Conservation (phyloP, 2,888 invertebrate genomes). For the Eupithecia exiguata region DNA sequence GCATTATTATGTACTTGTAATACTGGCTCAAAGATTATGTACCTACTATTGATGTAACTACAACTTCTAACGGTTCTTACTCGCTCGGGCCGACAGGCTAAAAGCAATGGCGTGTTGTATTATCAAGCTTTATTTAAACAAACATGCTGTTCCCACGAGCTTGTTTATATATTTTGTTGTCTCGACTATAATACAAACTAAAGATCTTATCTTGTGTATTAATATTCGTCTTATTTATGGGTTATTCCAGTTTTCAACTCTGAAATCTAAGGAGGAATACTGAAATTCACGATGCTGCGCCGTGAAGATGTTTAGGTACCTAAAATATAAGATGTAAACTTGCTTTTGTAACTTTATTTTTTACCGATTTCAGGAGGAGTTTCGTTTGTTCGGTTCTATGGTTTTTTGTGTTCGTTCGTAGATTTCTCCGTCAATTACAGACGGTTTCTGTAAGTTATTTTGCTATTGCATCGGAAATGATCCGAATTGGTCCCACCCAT, state of each 20-base stretch:
- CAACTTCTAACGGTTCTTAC: slow-evolving; percentile 4
- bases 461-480: too few relatives aligned
- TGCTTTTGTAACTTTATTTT: too few relatives aligned
- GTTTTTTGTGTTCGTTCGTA: too few relatives aligned
- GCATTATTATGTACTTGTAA: not conserved
- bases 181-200: not conserved
- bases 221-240: not conserved
- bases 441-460: too few relatives aligned
- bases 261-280: too few relatives aligned
- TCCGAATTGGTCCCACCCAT: too few relatives aligned
- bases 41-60: not conserved
- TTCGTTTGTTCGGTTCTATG: too few relatives aligned
- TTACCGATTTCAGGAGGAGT: too few relatives aligned
- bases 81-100: slow-evolving; percentile 1
- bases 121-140: not conserved
- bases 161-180: slow-evolving; percentile 6
- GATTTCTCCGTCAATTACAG: too few relatives aligned
- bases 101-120: slow-evolving; percentile 10
- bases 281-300: not conserved
- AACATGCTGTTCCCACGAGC: slow-evolving; percentile 7
- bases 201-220: not conserved
- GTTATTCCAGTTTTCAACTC: too few relatives aligned
- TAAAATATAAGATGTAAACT: too few relatives aligned
- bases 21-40: not conserved
- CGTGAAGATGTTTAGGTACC: not conserved